phyloP scores from a whole-genome alignment of 2,888 invertebrate species.

The Gisinianus flammeolus region DNA sequence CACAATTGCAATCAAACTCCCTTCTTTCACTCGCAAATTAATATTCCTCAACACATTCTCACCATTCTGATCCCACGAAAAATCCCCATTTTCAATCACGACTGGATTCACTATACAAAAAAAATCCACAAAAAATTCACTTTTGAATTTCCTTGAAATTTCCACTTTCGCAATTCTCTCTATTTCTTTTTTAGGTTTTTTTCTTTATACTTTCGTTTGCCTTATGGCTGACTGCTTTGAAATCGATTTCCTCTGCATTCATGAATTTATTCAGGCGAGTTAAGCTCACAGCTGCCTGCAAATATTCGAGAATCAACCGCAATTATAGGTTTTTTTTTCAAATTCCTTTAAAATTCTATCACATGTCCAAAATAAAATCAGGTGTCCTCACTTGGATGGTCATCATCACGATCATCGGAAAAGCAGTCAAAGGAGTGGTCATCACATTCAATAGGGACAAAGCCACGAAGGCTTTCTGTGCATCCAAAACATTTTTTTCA shows the following conservation, averaged over 20 bases:
- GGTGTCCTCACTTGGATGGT: conserved; percentile 74
- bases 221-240: conserved; percentile 60
- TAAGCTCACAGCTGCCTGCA: conserved; percentile 64
- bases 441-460: conserved; percentile 68
- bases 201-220: conserved; percentile 53
- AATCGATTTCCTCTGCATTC: conserved; percentile 64
- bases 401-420: conserved; percentile 67
- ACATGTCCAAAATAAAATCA: neutral
- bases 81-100: conserved; percentile 62
- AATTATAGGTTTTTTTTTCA: no score
- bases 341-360: neutral
- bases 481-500: conserved; percentile 69
- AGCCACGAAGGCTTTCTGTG: conserved; percentile 67
- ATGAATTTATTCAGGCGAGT: conserved; percentile 65
- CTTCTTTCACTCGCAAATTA: conserved; percentile 60
- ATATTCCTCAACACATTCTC: conserved; percentile 59
- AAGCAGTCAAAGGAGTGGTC: conserved; percentile 66
- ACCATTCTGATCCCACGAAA: neutral
- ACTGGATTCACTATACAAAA: conserved; percentile 61
- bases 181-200: no score
- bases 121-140: neutral
- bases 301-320: neutral
- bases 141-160: neutral
- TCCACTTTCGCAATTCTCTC: no score
- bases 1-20: conserved; percentile 68